Base-by-base conservation (phyloP, 1,140 invertebrate genomes). In the Drosophila carrolli region DNA sequence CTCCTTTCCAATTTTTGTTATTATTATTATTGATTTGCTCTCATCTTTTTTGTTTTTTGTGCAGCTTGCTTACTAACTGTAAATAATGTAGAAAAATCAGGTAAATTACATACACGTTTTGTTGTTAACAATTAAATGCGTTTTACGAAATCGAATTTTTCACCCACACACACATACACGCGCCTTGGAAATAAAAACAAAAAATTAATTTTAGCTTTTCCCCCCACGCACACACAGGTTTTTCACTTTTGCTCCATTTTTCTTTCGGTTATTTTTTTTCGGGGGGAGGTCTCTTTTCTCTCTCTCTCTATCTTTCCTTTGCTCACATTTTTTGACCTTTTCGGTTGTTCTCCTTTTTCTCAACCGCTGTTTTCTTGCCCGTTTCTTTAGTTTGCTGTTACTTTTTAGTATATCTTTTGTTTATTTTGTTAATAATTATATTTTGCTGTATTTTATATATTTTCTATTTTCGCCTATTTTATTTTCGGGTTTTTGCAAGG, bases 171-270 rank as follows among this genome's bases (percentile, higher is more conserved):
- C 62, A 51, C 57, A 59, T n/a, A 35, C 54, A 9, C 43, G 27
- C 75, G 40, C 37, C 40, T 88, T 67, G 63, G 58, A 63, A 89
- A 88, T 77, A 88, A 89, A 80, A 88, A 88, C 81, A 88, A 84
- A 89, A 84, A 88, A 75, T 88, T 88, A 83, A 89, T 89, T 88
- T 89, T 89, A 89, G 80, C 84, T 86, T 88, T 88, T 88, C 67
- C 72, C 71, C 71, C 70, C 50, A 53, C 68, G 41, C 47, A 51
- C 56, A 43, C 47, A 51, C 48, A 76, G 82, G 62, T 84, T 81
- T 89, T 88, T 80, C 80, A 88, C 77, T 75, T 80, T 75, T 84
- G 77, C 77, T 86, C 75, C 83, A 86, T 82, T 86, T 78, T 86
- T 81, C 61, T 81, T 81, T 83, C 48, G 53, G 37, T 56, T 62